Evolutionary conservation across 2,113 vertebrate genomes (phyloP), one percentile per base, ranked within the genome.

Genomic region (Salvator merianae): DNA sequence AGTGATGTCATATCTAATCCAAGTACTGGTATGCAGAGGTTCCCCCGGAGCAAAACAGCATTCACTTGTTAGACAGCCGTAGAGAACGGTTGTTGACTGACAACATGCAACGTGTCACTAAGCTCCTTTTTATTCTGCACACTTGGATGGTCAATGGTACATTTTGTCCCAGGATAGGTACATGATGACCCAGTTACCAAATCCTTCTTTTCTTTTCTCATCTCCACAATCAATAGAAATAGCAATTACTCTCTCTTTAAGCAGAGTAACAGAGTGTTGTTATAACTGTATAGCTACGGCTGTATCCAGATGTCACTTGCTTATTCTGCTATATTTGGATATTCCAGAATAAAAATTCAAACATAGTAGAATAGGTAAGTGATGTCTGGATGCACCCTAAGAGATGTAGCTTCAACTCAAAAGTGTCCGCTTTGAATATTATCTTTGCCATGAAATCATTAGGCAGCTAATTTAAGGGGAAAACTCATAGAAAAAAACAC

Each of bases 61-160:
- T 93, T 90, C 80, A 72, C 38, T 77, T 82, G 85, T 84, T 38
- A 70, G 88, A 53, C 13, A 14, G 69, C 62, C 80, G 4, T 0
- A 1, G 30, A 65, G 76, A 66, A 90, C 86, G 16, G 28, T 9
- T 74, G 82, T 77, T 91, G 88, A 74, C 53, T 89, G 88, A 80
- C 85, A 91, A 87, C 89, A 55, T 86, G 36, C 86, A 89, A 89
- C 7, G 20, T 40, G 62, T 89, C 90, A 88, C 81, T 91, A 90
- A 83, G 68, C 47, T 94, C 83, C 88, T 83, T 86, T 90, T 88
- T 89, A 43, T 36, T 22, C 30, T 84, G 68, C 72, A 90, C 55
- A 55, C 82, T 89, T 86, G 16, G 32, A 76, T 85, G 84, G 84
- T 69, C 53, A 77, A 16, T 28, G 14, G 63, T 43, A 81, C 34